phyloP scores from a whole-genome alignment of 2,888 invertebrate species.

The Trachelus tabidus region DNA sequence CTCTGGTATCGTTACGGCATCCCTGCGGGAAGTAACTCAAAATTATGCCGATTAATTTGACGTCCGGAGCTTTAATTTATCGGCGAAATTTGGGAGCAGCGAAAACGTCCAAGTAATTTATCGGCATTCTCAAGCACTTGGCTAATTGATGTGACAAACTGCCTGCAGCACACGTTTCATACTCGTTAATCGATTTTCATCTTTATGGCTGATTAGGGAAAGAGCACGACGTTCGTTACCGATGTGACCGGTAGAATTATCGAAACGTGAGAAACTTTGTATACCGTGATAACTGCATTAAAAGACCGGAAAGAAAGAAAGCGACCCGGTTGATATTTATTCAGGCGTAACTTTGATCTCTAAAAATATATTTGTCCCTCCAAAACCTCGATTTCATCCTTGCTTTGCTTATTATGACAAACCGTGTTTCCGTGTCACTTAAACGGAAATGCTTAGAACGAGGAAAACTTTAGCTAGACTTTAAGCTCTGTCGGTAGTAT shows the following conservation, averaged over 20 bases:
- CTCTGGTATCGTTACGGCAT: neutral
- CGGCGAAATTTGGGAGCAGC: conserved; percentile 25
- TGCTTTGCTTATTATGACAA: neutral
- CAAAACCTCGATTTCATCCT: conserved; percentile 1
- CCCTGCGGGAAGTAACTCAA: neutral
- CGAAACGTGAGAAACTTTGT: neutral
- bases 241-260: neutral
- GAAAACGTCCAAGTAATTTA: conserved; percentile 4
- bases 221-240: neutral
- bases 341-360: conserved; percentile 1
- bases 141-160: conserved; percentile 18
- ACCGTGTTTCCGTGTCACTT: neutral
- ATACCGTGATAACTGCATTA: neutral
- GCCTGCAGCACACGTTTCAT: neutral
- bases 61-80: conserved; percentile 38
- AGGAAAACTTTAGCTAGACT: neutral
- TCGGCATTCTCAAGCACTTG: neutral
- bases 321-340: neutral
- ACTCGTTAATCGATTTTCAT: neutral
- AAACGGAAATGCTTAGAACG: neutral
- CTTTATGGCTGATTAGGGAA: neutral
- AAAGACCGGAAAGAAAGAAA: neutral
- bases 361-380: neutral
- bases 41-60: conserved; percentile 42
- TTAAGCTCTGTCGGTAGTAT: neutral